These are phyloP conservation scores for Periphyllus acericola DNA, from an alignment of 2,888 invertebrate genomes.

Conservation along the genomic window DNA sequence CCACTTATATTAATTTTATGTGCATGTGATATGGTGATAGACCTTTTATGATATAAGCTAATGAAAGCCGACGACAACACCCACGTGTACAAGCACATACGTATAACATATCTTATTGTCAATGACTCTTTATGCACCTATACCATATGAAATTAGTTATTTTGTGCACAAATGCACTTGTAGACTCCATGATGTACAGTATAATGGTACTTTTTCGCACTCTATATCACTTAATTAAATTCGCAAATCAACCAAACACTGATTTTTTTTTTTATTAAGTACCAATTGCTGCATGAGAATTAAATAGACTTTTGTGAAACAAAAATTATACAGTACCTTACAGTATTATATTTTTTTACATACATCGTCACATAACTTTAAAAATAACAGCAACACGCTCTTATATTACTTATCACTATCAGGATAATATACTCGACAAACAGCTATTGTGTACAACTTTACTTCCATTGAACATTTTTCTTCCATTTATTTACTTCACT, in stretches of 20 bases:
- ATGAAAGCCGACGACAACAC: neutral
- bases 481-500: no score
- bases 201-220: no score
- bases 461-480: no score
- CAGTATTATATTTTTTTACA: no score
- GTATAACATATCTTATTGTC: neutral
- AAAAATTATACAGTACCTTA: no score
- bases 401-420: no score
- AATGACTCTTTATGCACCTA: neutral
- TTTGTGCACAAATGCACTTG: neutral
- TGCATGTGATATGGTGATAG: neutral
- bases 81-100: neutral
- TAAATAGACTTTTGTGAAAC: no score
- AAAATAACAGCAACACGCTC: no score
- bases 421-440: no score
- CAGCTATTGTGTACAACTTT: no score
- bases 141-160: neutral
- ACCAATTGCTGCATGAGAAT: neutral
- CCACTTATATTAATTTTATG: conserved; percentile 33
- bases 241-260: neutral
- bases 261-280: neutral
- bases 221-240: neutral
- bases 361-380: no score
- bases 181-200: no score
- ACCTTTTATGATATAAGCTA: neutral